Percentiles rank a stretch among this genome's conserved stretches.
Conservation (phyloP, 2,797 vertebrate species). For the Petrocephalus schoutedeni region DNA sequence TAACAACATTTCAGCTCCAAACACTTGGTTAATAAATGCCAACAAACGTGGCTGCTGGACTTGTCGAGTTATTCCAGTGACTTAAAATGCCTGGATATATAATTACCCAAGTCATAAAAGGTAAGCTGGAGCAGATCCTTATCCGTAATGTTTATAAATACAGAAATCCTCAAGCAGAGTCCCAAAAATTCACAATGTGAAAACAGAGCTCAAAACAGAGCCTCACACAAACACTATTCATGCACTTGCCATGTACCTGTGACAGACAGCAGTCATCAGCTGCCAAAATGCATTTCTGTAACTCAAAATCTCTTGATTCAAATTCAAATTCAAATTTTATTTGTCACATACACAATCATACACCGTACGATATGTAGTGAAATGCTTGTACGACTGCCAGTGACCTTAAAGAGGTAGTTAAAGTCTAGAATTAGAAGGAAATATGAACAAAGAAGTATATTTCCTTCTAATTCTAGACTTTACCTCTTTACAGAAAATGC, state of each 20-base stretch:
- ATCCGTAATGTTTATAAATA: background rate
- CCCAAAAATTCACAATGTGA: background rate
- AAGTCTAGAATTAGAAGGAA: too few species aligned
- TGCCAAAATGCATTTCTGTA: background rate
- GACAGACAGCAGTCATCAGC: background rate
- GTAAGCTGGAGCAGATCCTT: background rate
- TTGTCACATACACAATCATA: too few species aligned
- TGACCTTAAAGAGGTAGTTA: too few species aligned
- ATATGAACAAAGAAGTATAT: too few species aligned
- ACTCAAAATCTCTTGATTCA: background rate
- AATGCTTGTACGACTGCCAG: too few species aligned
- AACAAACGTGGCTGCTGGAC: background rate
- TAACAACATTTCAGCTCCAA: background rate
- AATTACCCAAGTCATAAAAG: background rate
- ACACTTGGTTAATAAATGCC: background rate
- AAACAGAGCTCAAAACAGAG: background rate
- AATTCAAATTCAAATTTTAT: too few species aligned
- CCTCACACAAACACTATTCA: background rate
- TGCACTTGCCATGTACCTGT: background rate
- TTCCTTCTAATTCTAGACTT: too few species aligned
- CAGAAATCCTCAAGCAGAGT: background rate
- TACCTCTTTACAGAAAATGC: too few species aligned
- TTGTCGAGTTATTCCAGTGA: background rate
- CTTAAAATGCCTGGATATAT: background rate
- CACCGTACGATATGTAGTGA: too few species aligned